A percentile compares a stretch with the other conserved stretches of the same genome.
Conservation (phyloP, 1,140 invertebrate genomes). For the Bombus superbus region DNA sequence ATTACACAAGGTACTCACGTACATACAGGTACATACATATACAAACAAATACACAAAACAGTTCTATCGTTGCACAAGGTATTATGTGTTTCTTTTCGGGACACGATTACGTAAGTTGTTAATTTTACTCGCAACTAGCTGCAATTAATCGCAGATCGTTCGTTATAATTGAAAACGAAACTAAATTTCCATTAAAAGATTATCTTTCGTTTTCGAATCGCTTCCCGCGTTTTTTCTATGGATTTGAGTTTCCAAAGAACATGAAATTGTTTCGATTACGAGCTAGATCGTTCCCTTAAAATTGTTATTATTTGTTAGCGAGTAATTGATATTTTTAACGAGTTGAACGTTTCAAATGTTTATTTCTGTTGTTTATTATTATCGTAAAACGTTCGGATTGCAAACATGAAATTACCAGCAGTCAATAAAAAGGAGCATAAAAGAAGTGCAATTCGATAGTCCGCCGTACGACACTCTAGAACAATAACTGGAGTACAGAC, state of each 20-base stretch:
- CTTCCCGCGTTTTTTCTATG: not conserved
- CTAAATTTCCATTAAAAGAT: no score
- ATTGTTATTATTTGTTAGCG: not conserved
- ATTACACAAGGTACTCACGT: not conserved
- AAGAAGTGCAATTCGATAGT: constrained; percentile 23
- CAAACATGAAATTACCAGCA: not conserved
- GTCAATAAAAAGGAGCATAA: constrained; percentile 12
- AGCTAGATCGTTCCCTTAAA: not conserved
- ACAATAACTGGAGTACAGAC: constrained; percentile 4
- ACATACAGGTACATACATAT: not conserved
- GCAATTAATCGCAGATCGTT: not conserved
- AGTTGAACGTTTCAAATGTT: constrained; percentile 7
- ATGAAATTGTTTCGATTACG: not conserved
- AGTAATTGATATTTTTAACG: not conserved
- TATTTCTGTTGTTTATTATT: constrained; percentile 8
- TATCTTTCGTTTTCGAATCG: not conserved
- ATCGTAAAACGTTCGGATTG: constrained; percentile 1
- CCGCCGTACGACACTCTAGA: constrained; percentile 5
- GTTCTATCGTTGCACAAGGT: not conserved
- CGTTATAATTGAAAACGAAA: not conserved
- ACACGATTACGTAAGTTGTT: not conserved
- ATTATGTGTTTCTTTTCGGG: not conserved
- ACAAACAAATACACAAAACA: not conserved
- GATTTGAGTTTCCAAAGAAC: not conserved
- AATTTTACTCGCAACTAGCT: not conserved